Base-by-base conservation (phyloP, 2,113 vertebrate species). In the Falco punctatus region DNA sequence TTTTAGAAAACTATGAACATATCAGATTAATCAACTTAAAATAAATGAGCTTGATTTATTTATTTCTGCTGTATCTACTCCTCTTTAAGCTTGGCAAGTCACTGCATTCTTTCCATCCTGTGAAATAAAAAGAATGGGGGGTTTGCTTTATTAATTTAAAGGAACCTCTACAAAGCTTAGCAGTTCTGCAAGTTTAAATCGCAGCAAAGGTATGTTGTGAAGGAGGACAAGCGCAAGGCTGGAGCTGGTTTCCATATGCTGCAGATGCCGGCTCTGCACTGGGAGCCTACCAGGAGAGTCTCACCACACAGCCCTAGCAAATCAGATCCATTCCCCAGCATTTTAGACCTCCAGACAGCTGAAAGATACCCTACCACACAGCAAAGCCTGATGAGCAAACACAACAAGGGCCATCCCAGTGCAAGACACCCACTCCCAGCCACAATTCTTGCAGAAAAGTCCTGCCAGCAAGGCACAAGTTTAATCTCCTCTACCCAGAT, bases 1-100 rank as follows among this genome's bases (percentile, higher is more conserved):
- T 92, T 97, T 90, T 90, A 82, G 93, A 92, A 94, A 96, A 90
- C 84, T 88, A 92, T 1, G 59, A 95, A 94, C 51, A 14, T 71
- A 93, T 90, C 94, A 93, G 55, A 94, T 93, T 96, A 96, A 95
- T 93, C 88, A 96, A 87, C 89, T 65, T 93, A 81, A 94, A 96
- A 96, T 91, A 97, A 97, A 96, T 80, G 80, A 81, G 51, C 65
- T 42, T 77, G 85, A 96, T 93, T 94, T 96, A 97, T 97, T 96
- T 94, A 95, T 95, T 96, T 92, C 94, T 93, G 73, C 55, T 84
- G 11, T 70, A 95, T 91, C 92, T 95, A 65, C 72, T 94, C 66
- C 83, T 89, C 84, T 88, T 83, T 86, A 92, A 70, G 94, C 88
- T 62, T 91, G 94, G 92, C 92, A 95, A 94, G 64, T 65, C 55